Conservation (phyloP, 1,140 invertebrate genomes). For the Ctenoplectra terminalis region DNA sequence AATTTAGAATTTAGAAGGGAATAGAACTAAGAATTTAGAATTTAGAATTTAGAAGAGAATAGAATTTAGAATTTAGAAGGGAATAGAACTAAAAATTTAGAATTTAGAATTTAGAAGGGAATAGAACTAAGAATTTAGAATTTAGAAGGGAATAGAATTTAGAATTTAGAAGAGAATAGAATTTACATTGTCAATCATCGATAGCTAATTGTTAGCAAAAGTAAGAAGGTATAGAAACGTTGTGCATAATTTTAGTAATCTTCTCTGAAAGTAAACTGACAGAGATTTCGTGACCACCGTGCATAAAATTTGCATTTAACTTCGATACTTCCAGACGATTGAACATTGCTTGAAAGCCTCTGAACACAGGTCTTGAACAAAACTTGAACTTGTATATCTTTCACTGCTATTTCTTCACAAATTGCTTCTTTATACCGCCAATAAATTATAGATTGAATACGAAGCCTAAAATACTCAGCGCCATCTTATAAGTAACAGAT, state of each 20-base stretch:
- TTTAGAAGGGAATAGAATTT: too few species aligned
- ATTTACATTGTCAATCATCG: too few species aligned
- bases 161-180: too few species aligned
- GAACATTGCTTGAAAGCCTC: neutral
- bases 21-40: too few species aligned
- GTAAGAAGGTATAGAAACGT: neutral
- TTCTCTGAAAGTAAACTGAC: neutral
- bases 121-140: too few species aligned
- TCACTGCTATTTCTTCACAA: neutral
- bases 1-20: too few species aligned
- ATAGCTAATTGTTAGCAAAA: neutral
- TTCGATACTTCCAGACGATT: constrained; percentile 1
- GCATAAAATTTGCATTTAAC: constrained; percentile 15
- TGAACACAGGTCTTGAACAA: neutral
- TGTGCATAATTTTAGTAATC: neutral
- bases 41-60: too few species aligned
- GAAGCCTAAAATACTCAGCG: neutral
- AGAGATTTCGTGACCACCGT: neutral
- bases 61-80: too few species aligned
- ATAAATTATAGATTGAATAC: neutral
- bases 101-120: too few species aligned
- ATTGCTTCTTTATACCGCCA: neutral
- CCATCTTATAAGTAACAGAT: too few species aligned
- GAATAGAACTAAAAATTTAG: too few species aligned
- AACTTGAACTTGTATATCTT: neutral